Evolutionary conservation across 1,140 invertebrate species (phyloP).

Genomic region (Meloidogyne hapla): DNA sequence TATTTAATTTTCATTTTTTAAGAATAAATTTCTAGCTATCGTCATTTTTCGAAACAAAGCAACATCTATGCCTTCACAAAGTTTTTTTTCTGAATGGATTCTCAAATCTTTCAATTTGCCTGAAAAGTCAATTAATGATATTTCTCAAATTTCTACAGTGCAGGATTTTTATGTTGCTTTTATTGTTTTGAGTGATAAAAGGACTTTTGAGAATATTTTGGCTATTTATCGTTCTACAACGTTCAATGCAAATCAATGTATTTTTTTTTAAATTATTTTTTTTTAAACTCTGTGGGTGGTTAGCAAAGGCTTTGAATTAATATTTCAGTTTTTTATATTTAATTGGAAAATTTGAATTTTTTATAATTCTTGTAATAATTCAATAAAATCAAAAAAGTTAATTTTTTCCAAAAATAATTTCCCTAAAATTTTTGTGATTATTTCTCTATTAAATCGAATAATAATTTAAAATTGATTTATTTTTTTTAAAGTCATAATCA

Average conservation of each 20-base stretch:
- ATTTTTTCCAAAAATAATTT: too few relatives aligned
- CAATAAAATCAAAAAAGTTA: too few relatives aligned
- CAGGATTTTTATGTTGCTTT: conserved; percentile 3
- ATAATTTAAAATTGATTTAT: not conserved
- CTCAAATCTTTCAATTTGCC: conserved; percentile 12
- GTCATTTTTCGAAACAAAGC: conserved; percentile 5
- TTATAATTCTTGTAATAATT: too few relatives aligned
- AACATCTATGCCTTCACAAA: not conserved
- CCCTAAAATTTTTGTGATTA: too few relatives aligned
- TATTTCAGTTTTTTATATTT: too few relatives aligned
- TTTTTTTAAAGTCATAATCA: conserved; percentile 4
- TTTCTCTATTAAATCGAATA: too few relatives aligned
- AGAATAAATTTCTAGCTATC: conserved; percentile 9
- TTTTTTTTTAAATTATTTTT: not conserved
- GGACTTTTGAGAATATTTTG: conserved; percentile 4
- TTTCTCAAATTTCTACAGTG: not conserved
- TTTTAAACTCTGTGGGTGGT: too few relatives aligned
- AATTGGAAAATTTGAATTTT: too few relatives aligned
- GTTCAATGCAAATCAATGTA: not conserved
- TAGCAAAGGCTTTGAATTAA: too few relatives aligned
- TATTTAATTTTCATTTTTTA: not conserved
- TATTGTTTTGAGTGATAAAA: not conserved
- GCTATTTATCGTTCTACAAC: not conserved
- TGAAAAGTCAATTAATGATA: not conserved
- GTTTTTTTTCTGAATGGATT: conserved; percentile 8